Evolutionary conservation across 2,113 vertebrate species (phyloP).

Genomic region (Rhinogobius similis): DNA sequence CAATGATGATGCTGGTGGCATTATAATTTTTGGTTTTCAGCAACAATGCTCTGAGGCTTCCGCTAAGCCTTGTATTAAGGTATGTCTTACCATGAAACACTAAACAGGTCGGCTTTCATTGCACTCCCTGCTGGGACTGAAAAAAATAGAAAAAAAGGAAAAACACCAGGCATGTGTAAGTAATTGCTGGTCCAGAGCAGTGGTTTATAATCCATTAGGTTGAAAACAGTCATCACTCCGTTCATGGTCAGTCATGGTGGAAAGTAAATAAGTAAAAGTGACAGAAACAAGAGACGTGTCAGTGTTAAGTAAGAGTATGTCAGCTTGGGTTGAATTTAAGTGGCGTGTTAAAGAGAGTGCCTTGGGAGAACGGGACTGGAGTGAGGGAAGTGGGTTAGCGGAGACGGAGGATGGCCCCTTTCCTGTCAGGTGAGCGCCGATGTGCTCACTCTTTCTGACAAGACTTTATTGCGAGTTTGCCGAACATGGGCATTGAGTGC

Average conservation of each 20-base stretch:
- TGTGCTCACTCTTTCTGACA: constrained; percentile 52
- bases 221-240: constrained; percentile 8
- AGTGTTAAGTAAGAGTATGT: constrained; percentile 36
- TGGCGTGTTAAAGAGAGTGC: constrained; percentile 22
- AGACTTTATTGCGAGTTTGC: constrained; percentile 53
- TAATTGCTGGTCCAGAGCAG: constrained; percentile 15
- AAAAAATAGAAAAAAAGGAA: constrained; percentile 28
- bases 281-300: constrained; percentile 41
- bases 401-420: constrained; percentile 36
- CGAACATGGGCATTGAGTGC: constrained; percentile 43
- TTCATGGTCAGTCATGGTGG: constrained; percentile 15
- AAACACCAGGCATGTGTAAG: constrained; percentile 8
- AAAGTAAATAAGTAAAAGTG: constrained; percentile 14
- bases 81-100: constrained; percentile 39
- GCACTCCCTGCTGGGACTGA: constrained; percentile 14
- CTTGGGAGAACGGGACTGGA: constrained; percentile 34
- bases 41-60: constrained; percentile 51
- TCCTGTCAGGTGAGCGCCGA: constrained; percentile 64
- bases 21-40: constrained; percentile 47
- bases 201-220: constrained; percentile 6
- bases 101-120: constrained; percentile 34
- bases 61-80: constrained; percentile 57
- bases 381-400: constrained; percentile 29
- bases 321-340: constrained; percentile 49
- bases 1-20: constrained; percentile 47